These are phyloP conservation scores for Macaria liturata DNA, from an alignment of 2,888 invertebrate species.

Conservation along the genomic window DNA sequence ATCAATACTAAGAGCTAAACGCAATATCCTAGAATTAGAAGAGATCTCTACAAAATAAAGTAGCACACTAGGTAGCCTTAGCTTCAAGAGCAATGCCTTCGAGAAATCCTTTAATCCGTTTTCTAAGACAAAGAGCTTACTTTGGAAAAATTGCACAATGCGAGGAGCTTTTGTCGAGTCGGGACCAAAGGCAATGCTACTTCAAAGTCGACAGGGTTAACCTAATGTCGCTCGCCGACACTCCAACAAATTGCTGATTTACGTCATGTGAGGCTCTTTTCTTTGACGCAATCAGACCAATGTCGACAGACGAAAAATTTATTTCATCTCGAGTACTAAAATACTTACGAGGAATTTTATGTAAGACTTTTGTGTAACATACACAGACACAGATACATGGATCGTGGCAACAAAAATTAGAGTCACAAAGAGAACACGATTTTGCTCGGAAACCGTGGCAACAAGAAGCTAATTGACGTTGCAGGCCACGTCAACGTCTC, in stretches of 20 bases:
- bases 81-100: slow-evolving; percentile 30
- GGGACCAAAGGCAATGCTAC: slow-evolving; percentile 52
- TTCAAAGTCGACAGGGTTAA: slow-evolving; percentile 58
- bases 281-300: slow-evolving; percentile 42
- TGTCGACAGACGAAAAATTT: slow-evolving; percentile 32
- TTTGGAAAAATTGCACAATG: slow-evolving; percentile 46
- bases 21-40: background rate
- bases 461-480: slow-evolving; percentile 59
- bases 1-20: background rate
- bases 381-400: slow-evolving; percentile 22
- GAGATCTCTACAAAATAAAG: slow-evolving; percentile 18
- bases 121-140: slow-evolving; percentile 50
- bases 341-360: slow-evolving; percentile 20
- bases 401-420: slow-evolving; percentile 27
- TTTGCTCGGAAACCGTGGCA: slow-evolving; percentile 27
- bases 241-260: slow-evolving; percentile 62
- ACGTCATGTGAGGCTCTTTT: slow-evolving; percentile 45
- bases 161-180: slow-evolving; percentile 45
- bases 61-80: slow-evolving; percentile 17
- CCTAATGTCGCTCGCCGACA: slow-evolving; percentile 55
- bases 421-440: slow-evolving; percentile 39
- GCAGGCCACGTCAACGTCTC: slow-evolving; percentile 51
- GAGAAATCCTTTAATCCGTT: slow-evolving; percentile 40
- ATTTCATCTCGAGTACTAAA: slow-evolving; percentile 25
- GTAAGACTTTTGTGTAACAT: slow-evolving; percentile 3